A percentile compares a stretch with the other conserved stretches of the same genome.
These are phyloP conservation scores for Pagetopsis macropterus DNA, from an alignment of 2,797 vertebrate species.

Conservation along the genomic window DNA sequence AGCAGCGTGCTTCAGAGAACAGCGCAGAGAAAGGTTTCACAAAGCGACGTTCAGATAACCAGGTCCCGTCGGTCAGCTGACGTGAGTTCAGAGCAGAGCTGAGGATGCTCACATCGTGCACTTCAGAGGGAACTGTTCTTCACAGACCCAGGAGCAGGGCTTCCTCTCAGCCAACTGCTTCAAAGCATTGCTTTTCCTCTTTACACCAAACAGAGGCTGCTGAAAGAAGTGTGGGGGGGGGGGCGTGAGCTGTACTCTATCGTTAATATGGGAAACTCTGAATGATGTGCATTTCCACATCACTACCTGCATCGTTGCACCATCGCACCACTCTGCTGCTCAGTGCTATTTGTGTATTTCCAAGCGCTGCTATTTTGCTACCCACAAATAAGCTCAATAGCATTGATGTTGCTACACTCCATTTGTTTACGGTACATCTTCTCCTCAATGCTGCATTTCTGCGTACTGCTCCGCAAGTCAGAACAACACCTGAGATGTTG, in stretches of 20 bases:
- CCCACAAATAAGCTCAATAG: not conserved
- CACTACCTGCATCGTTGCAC: not conserved
- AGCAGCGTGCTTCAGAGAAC: not conserved
- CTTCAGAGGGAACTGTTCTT: not conserved
- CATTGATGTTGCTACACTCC: not conserved
- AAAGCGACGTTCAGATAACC: not conserved
- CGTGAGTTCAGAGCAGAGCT: not conserved
- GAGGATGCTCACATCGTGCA: not conserved
- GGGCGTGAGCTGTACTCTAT: not conserved
- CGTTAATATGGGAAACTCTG: not conserved
- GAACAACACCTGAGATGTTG: not conserved
- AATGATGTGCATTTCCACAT: not conserved
- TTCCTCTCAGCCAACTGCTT: not conserved
- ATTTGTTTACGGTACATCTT: not conserved
- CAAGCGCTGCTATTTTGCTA: not conserved
- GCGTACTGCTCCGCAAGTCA: not conserved
- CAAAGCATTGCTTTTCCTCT: not conserved
- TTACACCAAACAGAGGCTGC: not conserved
- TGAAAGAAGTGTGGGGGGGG: not conserved
- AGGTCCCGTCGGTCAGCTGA: not conserved
- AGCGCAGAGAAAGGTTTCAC: too few species aligned
- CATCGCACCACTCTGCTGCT: constrained; percentile 1
- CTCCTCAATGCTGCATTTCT: not conserved
- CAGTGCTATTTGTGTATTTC: not conserved
- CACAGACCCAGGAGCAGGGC: constrained; percentile 4